Evolutionary conservation across 2,797 vertebrate genomes (phyloP).

Genomic region (Cryptoprocta ferox): DNA sequence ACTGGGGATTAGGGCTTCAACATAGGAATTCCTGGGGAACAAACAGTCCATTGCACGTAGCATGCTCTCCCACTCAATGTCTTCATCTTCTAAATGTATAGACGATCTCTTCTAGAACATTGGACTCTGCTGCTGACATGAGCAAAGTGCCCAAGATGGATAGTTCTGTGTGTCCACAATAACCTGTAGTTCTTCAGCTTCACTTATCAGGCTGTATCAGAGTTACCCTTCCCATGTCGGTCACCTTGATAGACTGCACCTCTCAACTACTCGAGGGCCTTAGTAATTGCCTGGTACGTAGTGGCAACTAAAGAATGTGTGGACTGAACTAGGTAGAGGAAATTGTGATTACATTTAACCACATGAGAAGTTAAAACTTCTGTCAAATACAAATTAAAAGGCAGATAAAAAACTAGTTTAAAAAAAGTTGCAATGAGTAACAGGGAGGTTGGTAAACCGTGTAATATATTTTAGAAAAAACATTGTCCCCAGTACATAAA

Average conservation of each 20-base stretch:
- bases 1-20: background rate
- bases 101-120: slow-evolving; percentile 13
- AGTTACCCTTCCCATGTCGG: background rate
- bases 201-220: background rate
- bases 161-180: background rate
- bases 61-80: background rate
- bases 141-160: background rate
- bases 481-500: background rate
- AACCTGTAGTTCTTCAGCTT: background rate
- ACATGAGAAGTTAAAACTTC: background rate
- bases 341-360: background rate
- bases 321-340: background rate
- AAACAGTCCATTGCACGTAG: background rate
- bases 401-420: background rate
- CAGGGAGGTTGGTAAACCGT: background rate
- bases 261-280: background rate
- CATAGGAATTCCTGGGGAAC: background rate
- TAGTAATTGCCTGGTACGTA: background rate
- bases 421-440: background rate
- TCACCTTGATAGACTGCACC: background rate
- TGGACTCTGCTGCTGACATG: background rate
- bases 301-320: background rate
- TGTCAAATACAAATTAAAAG: background rate
- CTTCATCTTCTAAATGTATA: background rate
- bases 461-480: background rate